A percentile compares a stretch with the other conserved stretches of the same genome.
Conservation (phyloP, 1,140 invertebrate species). For the Chelonus insularis region DNA sequence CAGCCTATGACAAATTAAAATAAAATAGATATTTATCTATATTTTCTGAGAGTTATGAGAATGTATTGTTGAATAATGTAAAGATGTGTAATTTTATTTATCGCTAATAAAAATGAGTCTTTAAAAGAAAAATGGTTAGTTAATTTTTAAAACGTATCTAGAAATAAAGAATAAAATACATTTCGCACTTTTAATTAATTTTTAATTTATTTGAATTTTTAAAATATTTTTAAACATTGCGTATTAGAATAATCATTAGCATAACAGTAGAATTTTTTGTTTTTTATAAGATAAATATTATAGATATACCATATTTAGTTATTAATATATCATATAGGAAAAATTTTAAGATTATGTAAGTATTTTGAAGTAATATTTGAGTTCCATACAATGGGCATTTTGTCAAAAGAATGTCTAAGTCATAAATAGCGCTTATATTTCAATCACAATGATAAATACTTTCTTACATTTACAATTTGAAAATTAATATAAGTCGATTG, state of each 20-base stretch:
- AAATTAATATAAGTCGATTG: neutral
- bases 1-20: constrained; percentile 14
- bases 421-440: too few relatives aligned
- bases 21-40: constrained; percentile 44
- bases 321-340: neutral
- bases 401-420: too few relatives aligned
- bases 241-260: constrained; percentile 41
- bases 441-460: constrained; percentile 18
- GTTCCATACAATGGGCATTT: too few relatives aligned
- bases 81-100: constrained; percentile 63
- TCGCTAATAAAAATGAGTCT: constrained; percentile 59
- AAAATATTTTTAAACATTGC: constrained; percentile 46
- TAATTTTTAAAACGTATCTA: neutral
- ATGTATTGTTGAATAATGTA: constrained; percentile 58
- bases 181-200: too few relatives aligned
- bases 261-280: constrained; percentile 39
- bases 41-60: constrained; percentile 58
- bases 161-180: too few relatives aligned
- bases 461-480: constrained; percentile 23
- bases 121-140: constrained; percentile 40
- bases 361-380: too few relatives aligned
- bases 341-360: neutral
- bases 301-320: neutral
- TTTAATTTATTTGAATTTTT: constrained; percentile 47
- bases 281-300: neutral